A percentile compares a stretch with the other conserved stretches of the same genome.
These are phyloP conservation scores for Machaerirhynchus nigripectus DNA, from an alignment of 2,113 vertebrate species.

Conservation along the genomic window DNA sequence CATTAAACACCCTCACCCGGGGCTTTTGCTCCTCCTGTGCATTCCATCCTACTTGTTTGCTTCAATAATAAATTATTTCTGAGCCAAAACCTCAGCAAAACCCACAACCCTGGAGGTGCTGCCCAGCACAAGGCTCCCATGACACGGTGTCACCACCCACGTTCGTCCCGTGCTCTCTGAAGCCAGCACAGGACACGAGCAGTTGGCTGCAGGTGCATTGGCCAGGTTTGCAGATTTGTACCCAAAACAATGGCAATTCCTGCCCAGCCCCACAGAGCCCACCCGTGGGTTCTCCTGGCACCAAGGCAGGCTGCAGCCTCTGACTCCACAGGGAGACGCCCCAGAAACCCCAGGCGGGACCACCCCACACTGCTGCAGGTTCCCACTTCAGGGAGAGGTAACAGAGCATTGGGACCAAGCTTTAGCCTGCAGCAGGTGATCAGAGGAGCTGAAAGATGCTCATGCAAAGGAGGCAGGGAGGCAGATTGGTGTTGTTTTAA, in stretches of 20 bases:
- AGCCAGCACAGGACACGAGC: background rate
- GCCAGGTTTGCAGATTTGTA: background rate
- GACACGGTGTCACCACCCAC: background rate
- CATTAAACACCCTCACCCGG: background rate
- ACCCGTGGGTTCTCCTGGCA: background rate
- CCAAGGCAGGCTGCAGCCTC: background rate
- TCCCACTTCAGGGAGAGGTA: background rate
- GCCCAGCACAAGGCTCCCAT: background rate
- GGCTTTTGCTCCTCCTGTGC: background rate
- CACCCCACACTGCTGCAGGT: fast-evolving
- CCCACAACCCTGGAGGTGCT: background rate
- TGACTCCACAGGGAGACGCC: background rate
- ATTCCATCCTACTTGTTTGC: background rate
- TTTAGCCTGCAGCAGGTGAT: background rate
- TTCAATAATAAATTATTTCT: background rate
- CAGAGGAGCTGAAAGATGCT: background rate
- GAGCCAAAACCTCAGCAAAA: background rate
- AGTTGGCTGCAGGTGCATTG: background rate
- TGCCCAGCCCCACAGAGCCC: background rate
- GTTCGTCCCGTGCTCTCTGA: background rate
- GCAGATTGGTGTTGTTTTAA: background rate
- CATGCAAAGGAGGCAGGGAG: background rate
- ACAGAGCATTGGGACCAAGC: background rate
- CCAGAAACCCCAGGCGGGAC: background rate
- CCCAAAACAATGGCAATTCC: background rate